Conservation (phyloP, 2,888 invertebrate genomes). For the Pollenia griseotomentosa region DNA sequence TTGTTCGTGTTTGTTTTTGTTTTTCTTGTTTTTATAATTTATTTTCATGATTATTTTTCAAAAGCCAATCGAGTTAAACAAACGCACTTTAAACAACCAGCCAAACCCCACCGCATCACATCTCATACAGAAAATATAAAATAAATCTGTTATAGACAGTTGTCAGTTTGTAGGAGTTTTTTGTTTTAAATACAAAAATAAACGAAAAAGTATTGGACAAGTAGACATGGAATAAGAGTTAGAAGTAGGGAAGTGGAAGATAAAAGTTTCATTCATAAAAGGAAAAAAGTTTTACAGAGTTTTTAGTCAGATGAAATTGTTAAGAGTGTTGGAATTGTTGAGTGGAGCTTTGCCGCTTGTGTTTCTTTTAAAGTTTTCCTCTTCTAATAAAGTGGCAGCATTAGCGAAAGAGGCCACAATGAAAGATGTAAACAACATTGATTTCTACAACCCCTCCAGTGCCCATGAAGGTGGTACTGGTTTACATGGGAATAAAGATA, state of each 20-base stretch:
- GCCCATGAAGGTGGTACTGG: neutral
- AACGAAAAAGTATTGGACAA: slow-evolving; percentile 11
- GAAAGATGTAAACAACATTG: slow-evolving; percentile 41
- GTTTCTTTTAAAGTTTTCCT: slow-evolving; percentile 29
- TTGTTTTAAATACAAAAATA: slow-evolving; percentile 16
- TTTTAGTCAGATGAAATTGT: slow-evolving; percentile 54
- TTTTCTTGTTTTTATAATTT: slow-evolving; percentile 13
- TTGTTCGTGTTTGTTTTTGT: neutral
- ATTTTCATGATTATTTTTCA: slow-evolving; percentile 51
- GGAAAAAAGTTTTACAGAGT: slow-evolving; percentile 6
- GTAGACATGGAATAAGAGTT: neutral
- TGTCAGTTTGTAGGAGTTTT: slow-evolving; percentile 7
- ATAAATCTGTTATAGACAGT: slow-evolving; percentile 36
- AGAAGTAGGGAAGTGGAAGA: slow-evolving; percentile 5
- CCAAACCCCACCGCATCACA: slow-evolving; percentile 23
- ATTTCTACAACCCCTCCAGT: slow-evolving; percentile 31
- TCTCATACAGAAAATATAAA: neutral
- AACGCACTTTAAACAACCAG: slow-evolving; percentile 54
- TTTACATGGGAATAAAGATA: neutral
- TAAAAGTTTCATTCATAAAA: slow-evolving; percentile 30
- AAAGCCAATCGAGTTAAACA: slow-evolving; percentile 61
- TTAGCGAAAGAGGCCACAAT: slow-evolving; percentile 15
- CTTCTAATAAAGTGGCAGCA: slow-evolving; percentile 30
- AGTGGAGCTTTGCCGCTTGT: slow-evolving; percentile 37
- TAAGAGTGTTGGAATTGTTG: slow-evolving; percentile 60